Evolutionary conservation across 2,113 vertebrate genomes (phyloP).

Genomic region (Tonatia bakeri): DNA sequence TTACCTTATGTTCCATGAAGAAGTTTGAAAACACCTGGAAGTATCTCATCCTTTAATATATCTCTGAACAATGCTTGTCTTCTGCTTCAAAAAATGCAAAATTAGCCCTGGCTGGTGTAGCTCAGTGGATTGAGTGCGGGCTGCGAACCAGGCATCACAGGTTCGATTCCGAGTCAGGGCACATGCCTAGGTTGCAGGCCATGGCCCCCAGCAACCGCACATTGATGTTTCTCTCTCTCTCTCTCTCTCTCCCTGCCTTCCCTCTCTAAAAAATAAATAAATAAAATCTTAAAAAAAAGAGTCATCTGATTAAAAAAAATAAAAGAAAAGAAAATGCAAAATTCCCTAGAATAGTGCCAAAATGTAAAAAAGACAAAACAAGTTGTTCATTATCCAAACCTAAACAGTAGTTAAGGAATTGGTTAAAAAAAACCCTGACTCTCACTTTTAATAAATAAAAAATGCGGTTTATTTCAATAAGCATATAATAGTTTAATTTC

Average conservation of each 20-base stretch:
- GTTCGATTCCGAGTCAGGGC: no score
- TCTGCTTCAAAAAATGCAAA: not conserved
- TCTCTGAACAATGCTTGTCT: not conserved
- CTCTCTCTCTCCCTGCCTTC: no score
- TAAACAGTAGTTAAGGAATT: conserved; percentile 4
- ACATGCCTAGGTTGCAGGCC: no score
- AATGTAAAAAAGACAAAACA: conserved; percentile 5
- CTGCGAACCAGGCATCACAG: no score
- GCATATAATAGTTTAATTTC: conserved; percentile 37
- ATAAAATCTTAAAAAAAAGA: no score
- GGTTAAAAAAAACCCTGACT: not conserved
- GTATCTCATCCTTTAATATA: not conserved
- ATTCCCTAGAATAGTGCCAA: not conserved
- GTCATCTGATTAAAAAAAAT: no score
- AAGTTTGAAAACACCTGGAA: not conserved
- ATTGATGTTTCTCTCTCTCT: no score
- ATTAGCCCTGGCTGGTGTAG: no score
- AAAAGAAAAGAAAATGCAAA: not conserved
- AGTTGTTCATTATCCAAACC: conserved; percentile 10
- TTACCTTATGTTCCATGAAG: not conserved
- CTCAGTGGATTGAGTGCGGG: no score
- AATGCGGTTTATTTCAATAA: not conserved
- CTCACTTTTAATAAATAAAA: not conserved
- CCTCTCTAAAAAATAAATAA: no score
- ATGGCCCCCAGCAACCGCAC: no score